Evolutionary conservation across 37 sponge, comb jelly and placozoan genomes (phyloP).

Genomic region (Dysidea cf. avara): DNA sequence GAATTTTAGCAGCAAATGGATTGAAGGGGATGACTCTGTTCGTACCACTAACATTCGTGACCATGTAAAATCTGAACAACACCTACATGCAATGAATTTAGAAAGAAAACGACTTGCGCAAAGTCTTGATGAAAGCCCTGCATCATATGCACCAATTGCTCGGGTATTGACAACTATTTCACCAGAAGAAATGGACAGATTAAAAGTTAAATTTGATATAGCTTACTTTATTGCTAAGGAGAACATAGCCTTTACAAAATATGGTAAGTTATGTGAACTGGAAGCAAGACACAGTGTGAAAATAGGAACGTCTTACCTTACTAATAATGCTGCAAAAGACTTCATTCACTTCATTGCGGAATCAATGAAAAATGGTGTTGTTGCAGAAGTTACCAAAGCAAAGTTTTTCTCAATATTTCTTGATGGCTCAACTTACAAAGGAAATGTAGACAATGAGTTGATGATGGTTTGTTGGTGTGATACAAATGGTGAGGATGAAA

Average conservation of each 20-base stretch:
- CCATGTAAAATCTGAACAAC: no score
- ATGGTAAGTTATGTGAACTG: slow-evolving; percentile 24
- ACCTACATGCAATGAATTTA: no score
- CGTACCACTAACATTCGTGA: no score
- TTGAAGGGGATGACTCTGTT: no score
- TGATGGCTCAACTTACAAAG: slow-evolving; percentile 50
- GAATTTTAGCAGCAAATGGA: no score
- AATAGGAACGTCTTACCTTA: slow-evolving; percentile 17
- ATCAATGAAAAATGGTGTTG: slow-evolving; percentile 9
- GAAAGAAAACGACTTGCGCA: no score
- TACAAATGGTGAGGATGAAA: slow-evolving; percentile 38
- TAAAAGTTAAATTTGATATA: no score
- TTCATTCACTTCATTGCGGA: slow-evolving; percentile 46
- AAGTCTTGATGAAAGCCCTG: no score
- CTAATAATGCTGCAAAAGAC: slow-evolving; percentile 27
- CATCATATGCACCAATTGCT: no score
- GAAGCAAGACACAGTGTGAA: slow-evolving; percentile 39
- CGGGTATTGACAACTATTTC: no score
- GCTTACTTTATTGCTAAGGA: slow-evolving; percentile 34
- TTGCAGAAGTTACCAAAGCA: slow-evolving; percentile 12
- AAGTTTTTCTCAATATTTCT: slow-evolving; percentile 57
- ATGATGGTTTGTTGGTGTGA: slow-evolving; percentile 54
- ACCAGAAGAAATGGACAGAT: no score
- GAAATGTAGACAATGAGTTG: no score
- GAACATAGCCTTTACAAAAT: slow-evolving; percentile 21